Conservation (phyloP, 2,113 vertebrate genomes). For the Terrapene triunguis region DNA sequence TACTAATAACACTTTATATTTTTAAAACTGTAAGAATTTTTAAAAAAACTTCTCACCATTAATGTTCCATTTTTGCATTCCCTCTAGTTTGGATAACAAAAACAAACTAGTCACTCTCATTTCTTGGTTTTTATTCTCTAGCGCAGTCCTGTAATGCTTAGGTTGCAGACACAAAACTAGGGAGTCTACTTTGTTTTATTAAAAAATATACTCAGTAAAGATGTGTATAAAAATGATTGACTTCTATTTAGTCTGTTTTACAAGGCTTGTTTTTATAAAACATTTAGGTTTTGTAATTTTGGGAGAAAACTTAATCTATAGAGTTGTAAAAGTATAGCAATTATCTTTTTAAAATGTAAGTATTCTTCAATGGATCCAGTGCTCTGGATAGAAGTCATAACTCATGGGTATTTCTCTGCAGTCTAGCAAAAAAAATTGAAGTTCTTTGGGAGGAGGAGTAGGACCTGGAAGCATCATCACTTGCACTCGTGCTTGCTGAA, state of each 20-base stretch:
- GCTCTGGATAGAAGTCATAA: background rate
- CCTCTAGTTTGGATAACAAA: background rate
- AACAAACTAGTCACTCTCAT: background rate
- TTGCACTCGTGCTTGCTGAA: background rate
- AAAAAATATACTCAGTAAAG: background rate
- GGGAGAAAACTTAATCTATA: background rate
- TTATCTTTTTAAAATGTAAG: background rate
- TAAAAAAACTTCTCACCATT: background rate
- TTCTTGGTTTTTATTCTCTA: background rate
- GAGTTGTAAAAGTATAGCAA: background rate
- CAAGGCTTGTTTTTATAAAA: background rate
- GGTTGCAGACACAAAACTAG: background rate
- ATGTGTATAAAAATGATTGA: background rate
- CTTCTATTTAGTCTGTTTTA: background rate
- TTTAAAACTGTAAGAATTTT: background rate
- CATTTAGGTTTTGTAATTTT: background rate
- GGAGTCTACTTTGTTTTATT: background rate
- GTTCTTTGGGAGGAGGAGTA: background rate
- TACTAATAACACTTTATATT: background rate
- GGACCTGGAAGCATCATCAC: background rate
- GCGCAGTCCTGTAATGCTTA: background rate
- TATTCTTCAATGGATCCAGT: background rate
- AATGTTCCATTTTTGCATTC: background rate
- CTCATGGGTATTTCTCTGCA: background rate
- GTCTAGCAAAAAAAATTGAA: background rate